Evolutionary conservation across 1,140 invertebrate species (phyloP), one percentile per base, ranked within the genome.

Genomic region (Brachionus rubens): DNA sequence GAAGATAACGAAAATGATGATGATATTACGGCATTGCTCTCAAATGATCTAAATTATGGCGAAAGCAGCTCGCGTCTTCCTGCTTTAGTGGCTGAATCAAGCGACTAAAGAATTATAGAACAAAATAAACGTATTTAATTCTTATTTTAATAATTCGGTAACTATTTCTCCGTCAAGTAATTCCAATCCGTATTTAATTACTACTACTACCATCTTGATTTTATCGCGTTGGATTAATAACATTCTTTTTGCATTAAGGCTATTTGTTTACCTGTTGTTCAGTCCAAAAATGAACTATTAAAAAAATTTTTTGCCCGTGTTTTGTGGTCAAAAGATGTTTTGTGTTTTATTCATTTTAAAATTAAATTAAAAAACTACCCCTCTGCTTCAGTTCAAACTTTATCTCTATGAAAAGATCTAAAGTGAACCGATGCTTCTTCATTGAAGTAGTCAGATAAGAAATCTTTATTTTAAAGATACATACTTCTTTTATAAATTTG

Each of bases 131-230:
- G n/a, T n/a, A n/a, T n/a, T n/a, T n/a, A n/a, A n/a, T n/a, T n/a
- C 21, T 24, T 41, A 24, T 16, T 28, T 65, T 24, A 65, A 43
- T 28, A 68, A 28, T 30, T 48, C 28, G 30, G 24, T 28, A 48
- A 19, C 33, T 16, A 75, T 75, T 54, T 75, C 70, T 36, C 48
- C 36, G 16, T n/a, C n/a, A n/a, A 75, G 54, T 36, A 47, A 14
- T 28, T 47, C 33, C 0, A 54, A 19, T 83, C 82, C 83, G 79
- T 85, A 83, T 75, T 84, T 80, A 77, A 83, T 79, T 77, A n/a
- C n/a, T n/a, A n/a, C n/a, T n/a, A n/a, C 84, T 83, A 12, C 82
- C 80, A 79, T 85, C 84, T 67, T 85, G 84, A 67, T 85, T 85
- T 70, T 81, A 84, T 33, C 84, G 78, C 77, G 83, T 80, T 1